Conservation (phyloP, 2,113 vertebrate species). For the Oreochromis niloticus region DNA sequence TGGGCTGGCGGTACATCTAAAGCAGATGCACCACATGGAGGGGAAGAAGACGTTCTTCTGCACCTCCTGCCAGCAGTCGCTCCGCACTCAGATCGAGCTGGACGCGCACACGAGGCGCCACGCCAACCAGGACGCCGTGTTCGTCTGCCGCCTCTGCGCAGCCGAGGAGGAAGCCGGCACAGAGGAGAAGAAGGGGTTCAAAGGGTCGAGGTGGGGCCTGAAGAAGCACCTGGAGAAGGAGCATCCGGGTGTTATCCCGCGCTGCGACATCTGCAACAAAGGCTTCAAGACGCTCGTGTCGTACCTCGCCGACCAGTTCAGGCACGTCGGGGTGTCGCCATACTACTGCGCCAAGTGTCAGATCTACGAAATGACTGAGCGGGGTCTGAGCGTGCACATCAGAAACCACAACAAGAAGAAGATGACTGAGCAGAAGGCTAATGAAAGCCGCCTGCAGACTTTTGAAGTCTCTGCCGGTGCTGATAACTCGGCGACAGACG, state of each 20-base stretch:
- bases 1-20: slow-evolving; percentile 4
- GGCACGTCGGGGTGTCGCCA: slow-evolving; percentile 39
- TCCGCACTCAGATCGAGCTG: slow-evolving; percentile 7
- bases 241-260: slow-evolving; percentile 34
- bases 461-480: rapidly evolving
- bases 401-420: slow-evolving; percentile 8
- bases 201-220: background rate
- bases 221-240: slow-evolving; percentile 27
- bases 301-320: slow-evolving; percentile 43
- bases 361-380: slow-evolving; percentile 46
- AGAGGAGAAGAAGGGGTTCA: background rate
- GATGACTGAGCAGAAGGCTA: background rate
- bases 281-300: slow-evolving; percentile 8
- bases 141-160: slow-evolving; percentile 12
- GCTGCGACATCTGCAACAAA: slow-evolving; percentile 31
- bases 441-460: background rate
- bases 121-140: slow-evolving; percentile 13
- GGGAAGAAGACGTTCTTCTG: slow-evolving; percentile 32
- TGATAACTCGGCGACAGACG: slow-evolving; percentile 16
- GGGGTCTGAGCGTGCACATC: slow-evolving; percentile 32
- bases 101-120: slow-evolving; percentile 23
- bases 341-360: slow-evolving; percentile 47
- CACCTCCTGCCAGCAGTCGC: background rate
- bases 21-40: background rate
- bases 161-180: background rate